A percentile compares a stretch with the other conserved stretches of the same genome.
Conservation (phyloP, 92 coral and sea anemone species). For the Montipora capitata region DNA sequence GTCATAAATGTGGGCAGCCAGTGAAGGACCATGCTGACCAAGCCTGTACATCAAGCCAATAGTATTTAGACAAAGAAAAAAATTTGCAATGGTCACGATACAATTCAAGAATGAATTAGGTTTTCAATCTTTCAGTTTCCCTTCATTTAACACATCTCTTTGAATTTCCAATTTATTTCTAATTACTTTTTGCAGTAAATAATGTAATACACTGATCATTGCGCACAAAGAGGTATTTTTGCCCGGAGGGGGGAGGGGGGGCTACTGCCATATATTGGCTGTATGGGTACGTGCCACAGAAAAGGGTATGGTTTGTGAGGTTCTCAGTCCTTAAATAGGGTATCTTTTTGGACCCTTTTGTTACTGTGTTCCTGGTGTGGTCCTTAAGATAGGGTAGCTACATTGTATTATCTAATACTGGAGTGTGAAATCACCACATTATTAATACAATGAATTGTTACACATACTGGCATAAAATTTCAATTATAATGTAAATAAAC, state of each 20-base stretch:
- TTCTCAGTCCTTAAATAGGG: no score
- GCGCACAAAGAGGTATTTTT: constrained; percentile 16
- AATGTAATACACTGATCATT: not conserved
- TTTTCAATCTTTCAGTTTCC: not conserved
- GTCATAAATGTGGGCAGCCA: constrained; percentile 14
- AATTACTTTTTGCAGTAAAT: not conserved
- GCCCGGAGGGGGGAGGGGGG: no score
- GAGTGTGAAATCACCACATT: no score
- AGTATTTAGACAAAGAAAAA: no score
- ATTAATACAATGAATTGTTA: not conserved
- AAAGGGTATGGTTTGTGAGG: no score
- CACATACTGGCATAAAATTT: constrained; percentile 6
- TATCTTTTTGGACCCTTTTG: no score
- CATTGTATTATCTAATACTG: no score
- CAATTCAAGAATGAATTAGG: not conserved
- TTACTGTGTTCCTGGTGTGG: no score
- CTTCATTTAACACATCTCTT: not conserved
- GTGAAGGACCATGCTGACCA: not conserved
- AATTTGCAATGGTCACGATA: not conserved
- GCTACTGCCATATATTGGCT: no score
- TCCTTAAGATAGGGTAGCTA: no score
- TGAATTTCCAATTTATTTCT: not conserved
- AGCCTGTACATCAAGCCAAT: not conserved
- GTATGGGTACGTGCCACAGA: no score
- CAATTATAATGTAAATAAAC: constrained; percentile 9